A percentile compares a stretch with the other conserved stretches of the same genome.
Evolutionary conservation across 2,113 vertebrate genomes (phyloP).

Genomic region (Channa maculata): DNA sequence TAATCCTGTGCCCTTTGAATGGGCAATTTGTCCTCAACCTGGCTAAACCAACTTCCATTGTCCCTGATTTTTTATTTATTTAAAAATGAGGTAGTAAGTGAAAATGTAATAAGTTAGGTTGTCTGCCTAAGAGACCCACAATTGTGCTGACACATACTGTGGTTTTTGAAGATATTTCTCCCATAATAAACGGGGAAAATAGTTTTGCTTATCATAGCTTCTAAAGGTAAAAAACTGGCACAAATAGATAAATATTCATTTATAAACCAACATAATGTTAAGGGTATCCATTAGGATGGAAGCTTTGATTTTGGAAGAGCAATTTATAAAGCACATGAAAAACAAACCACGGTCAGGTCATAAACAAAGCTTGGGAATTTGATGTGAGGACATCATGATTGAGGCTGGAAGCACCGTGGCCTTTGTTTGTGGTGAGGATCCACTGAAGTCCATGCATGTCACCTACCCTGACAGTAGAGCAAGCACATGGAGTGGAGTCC

Average conservation of each 20-base stretch:
- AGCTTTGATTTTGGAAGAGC: slow-evolving; percentile 48
- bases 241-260: slow-evolving; percentile 42
- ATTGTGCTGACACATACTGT: slow-evolving; percentile 15
- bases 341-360: slow-evolving; percentile 31
- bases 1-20: slow-evolving; percentile 44
- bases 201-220: not conserved
- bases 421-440: slow-evolving; percentile 58
- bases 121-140: slow-evolving; percentile 2
- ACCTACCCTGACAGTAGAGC: slow-evolving; percentile 40
- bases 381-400: slow-evolving; percentile 60
- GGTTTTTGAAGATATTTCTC: not conserved
- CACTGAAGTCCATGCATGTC: slow-evolving; percentile 28
- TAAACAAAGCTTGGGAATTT: slow-evolving; percentile 51
- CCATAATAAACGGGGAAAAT: slow-evolving; percentile 8
- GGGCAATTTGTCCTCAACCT: slow-evolving; percentile 25
- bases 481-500: slow-evolving; percentile 56
- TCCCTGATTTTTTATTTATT: slow-evolving; percentile 6
- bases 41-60: slow-evolving; percentile 1
- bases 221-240: slow-evolving; percentile 27
- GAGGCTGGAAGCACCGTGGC: slow-evolving; percentile 61
- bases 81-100: slow-evolving; percentile 13
- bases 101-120: slow-evolving; percentile 13
- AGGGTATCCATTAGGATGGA: slow-evolving; percentile 40
- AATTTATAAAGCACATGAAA: slow-evolving; percentile 47
- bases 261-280: slow-evolving; percentile 18